phyloP scores from a whole-genome alignment of 2,888 invertebrate species.

The Spatulosminthurus flaviceps region DNA sequence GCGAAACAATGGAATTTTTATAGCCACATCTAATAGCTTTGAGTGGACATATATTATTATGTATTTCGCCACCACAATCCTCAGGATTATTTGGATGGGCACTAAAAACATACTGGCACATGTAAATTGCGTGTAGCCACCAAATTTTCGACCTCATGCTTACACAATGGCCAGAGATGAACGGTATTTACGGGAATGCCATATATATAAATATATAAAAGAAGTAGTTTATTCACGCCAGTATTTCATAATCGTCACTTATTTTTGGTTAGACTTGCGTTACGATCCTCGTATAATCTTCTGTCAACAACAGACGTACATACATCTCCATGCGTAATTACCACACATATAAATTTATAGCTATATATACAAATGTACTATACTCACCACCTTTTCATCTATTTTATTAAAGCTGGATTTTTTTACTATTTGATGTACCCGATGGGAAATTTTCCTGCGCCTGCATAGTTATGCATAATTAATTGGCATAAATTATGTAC shows the following conservation, averaged over 20 bases:
- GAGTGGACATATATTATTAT: not conserved
- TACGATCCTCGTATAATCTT: not conserved
- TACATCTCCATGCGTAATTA: not conserved
- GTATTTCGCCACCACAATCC: constrained; percentile 10
- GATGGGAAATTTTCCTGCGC: too few relatives aligned
- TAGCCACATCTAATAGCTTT: not conserved
- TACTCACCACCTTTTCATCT: too few relatives aligned
- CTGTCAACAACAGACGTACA: not conserved
- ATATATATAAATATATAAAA: too few relatives aligned
- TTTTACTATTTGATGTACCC: too few relatives aligned
- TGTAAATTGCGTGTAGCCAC: not conserved
- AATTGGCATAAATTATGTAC: too few relatives aligned
- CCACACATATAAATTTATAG: too few relatives aligned
- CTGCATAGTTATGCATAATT: too few relatives aligned
- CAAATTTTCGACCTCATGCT: constrained; percentile 1
- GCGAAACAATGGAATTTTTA: not conserved
- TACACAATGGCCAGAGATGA: constrained; percentile 4
- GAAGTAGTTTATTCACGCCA: constrained; percentile 16
- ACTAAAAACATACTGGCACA: too few relatives aligned
- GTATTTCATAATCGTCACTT: constrained; percentile 25
- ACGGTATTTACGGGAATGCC: constrained; percentile 5
- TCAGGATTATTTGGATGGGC: too few relatives aligned
- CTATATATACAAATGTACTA: too few relatives aligned
- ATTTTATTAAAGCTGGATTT: too few relatives aligned
- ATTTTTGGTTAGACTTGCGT: not conserved